Evolutionary conservation across 2,888 invertebrate genomes (phyloP).

Genomic region (Trilocha varians): DNA sequence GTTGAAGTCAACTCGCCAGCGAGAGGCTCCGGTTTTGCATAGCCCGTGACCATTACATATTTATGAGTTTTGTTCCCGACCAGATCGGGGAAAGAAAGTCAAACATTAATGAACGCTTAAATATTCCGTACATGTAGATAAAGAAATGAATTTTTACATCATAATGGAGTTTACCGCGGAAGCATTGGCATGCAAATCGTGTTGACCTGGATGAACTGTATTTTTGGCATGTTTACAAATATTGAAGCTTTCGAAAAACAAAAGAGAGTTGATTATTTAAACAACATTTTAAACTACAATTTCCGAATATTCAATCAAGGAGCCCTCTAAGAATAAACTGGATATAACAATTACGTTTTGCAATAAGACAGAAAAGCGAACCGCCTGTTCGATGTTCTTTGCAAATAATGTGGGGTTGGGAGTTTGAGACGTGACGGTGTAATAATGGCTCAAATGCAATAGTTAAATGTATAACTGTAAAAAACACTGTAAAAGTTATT

Average conservation of each 20-base stretch:
- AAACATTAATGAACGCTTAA: constrained; percentile 68
- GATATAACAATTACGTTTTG: no score
- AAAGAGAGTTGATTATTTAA: background rate
- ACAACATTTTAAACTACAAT: no score
- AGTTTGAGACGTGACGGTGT: no score
- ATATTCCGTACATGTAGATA: constrained; percentile 66
- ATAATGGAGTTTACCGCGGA: constrained; percentile 32
- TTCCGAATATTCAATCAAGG: no score
- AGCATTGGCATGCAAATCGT: constrained; percentile 48
- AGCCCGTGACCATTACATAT: constrained; percentile 60
- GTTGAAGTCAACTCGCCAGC: constrained; percentile 46
- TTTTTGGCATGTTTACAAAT: constrained; percentile 13
- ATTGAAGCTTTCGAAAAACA: background rate
- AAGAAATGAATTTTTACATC: constrained; percentile 61
- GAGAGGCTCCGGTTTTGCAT: constrained; percentile 48
- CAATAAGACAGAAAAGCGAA: no score
- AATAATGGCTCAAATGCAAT: no score
- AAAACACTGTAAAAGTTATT: no score
- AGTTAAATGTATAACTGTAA: no score
- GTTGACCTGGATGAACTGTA: constrained; percentile 17
- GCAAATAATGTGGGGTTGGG: constrained; percentile 39
- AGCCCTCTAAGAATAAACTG: no score
- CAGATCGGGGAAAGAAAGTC: constrained; percentile 61
- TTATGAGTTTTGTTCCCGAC: constrained; percentile 63
- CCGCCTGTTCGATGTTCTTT: constrained; percentile 63